Base-by-base conservation (phyloP, 2,888 invertebrate species). In the Carabus problematicus region DNA sequence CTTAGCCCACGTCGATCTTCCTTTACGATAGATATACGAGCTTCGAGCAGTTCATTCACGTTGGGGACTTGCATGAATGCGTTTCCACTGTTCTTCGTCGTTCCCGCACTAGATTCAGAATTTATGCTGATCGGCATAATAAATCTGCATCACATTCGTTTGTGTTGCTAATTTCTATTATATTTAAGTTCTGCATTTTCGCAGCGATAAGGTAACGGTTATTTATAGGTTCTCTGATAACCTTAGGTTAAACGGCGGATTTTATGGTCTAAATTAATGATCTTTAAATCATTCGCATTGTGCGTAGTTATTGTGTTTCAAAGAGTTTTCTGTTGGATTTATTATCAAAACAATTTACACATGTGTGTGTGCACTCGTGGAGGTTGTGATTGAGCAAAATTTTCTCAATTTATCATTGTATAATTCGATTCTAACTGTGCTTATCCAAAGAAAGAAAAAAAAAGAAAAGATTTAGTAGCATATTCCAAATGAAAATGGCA, bases 111-210 rank as follows among this genome's bases (percentile, higher is more conserved):
- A 6, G 29, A 29, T 29, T 29, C 29, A 29, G 18, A 8, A 54
- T 54, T 54, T 54, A 54, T 54, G 54, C 54, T 54, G 54, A 54
- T 54, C 54, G 8, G 54, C 11, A n/a, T 16, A 1, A 54, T 54
- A 54, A 54, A 54, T 54, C 54, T 54, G 54, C 12, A 54, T 18
- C 16, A 18, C 3, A 54, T 54, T 54, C 54, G 54, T 54, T 54
- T 54, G 54, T 54, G 54, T 54, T 54, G 54, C 14, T 12, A 16
- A 18, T 54, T 54, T 54, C 54, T 54, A 54, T 54, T 54, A 54
- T 54, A 54, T 54, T 54, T 45, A 12, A 45, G 45, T 12, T 11
- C 14, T 18, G 54, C 16, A 14, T 12, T 14, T 12, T 9, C 16
- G 2, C 16, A 18, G 4, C 12, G 54, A 14, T 11, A 11, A 18